Conservation (phyloP, 2,113 vertebrate genomes). For the Brienomyrus brachyistius region DNA sequence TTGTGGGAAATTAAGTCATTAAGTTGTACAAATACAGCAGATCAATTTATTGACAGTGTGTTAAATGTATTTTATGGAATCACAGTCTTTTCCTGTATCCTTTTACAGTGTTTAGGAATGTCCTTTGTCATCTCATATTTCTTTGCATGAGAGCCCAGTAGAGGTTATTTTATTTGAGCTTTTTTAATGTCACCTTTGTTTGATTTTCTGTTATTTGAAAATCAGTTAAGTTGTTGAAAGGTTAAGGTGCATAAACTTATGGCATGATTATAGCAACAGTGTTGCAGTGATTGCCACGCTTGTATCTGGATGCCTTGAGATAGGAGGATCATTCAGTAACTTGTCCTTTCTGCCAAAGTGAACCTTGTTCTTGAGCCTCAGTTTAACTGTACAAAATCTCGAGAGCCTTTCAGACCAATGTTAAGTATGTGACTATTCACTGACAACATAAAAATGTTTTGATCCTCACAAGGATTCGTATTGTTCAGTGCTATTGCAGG, state of each 20-base stretch:
- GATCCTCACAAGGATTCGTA: not conserved
- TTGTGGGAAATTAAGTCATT: not conserved
- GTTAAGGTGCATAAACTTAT: not conserved
- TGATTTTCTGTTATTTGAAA: not conserved
- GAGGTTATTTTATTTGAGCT: not conserved
- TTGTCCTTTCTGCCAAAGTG: not conserved
- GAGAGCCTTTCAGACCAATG: not conserved
- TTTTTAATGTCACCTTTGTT: not conserved
- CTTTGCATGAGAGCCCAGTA: not conserved
- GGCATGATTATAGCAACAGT: not conserved
- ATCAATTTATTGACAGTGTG: constrained; percentile 14
- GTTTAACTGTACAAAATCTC: not conserved
- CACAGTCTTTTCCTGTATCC: not conserved
- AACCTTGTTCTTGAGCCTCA: not conserved
- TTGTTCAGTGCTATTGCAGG: not conserved
- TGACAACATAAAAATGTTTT: not conserved
- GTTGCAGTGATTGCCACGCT: not conserved
- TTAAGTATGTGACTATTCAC: not conserved
- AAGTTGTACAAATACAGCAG: not conserved
- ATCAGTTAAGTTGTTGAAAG: not conserved
- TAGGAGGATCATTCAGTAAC: not conserved
- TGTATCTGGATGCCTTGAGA: not conserved
- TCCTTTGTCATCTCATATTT: not conserved
- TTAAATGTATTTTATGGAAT: constrained; percentile 1
- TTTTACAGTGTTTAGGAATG: not conserved